A percentile compares a stretch with the other conserved stretches of the same genome.
Evolutionary conservation across 2,113 vertebrate species (phyloP).

Genomic region (Coracopsis vasa): DNA sequence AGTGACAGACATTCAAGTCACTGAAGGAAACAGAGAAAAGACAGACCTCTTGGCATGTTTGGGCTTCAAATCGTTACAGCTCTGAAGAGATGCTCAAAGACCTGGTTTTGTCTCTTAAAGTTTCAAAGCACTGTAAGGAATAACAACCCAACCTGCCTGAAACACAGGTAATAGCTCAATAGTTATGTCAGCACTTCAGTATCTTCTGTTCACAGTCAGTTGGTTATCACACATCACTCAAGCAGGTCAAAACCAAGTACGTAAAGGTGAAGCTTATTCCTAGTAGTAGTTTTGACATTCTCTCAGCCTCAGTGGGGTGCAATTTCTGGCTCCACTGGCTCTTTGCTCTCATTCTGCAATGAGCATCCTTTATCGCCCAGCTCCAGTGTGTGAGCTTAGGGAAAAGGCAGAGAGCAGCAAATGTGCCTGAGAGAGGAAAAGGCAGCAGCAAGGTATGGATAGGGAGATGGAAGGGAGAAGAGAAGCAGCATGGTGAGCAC

Average conservation of each 20-base stretch:
- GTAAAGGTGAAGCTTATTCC: not conserved
- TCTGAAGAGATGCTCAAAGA: not conserved
- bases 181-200: not conserved
- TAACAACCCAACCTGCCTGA: not conserved
- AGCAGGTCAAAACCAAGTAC: not conserved
- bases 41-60: not conserved
- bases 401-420: not conserved
- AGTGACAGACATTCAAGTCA: not conserved
- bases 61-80: not conserved
- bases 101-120: not conserved
- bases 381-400: not conserved
- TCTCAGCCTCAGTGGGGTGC: not conserved
- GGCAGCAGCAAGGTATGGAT: not conserved
- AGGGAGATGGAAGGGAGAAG: not conserved
- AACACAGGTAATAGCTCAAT: not conserved
- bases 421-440: not conserved
- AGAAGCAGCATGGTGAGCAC: not conserved
- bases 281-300: not conserved
- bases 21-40: not conserved
- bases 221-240: not conserved
- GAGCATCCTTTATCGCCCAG: not conserved
- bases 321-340: not conserved
- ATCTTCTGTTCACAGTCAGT: not conserved
- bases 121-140: not conserved
- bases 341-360: not conserved